A percentile compares a stretch with the other conserved stretches of the same genome.
These are phyloP conservation scores for Hydropsyche tenuis DNA, from an alignment of 1,140 invertebrate species.

Conservation along the genomic window DNA sequence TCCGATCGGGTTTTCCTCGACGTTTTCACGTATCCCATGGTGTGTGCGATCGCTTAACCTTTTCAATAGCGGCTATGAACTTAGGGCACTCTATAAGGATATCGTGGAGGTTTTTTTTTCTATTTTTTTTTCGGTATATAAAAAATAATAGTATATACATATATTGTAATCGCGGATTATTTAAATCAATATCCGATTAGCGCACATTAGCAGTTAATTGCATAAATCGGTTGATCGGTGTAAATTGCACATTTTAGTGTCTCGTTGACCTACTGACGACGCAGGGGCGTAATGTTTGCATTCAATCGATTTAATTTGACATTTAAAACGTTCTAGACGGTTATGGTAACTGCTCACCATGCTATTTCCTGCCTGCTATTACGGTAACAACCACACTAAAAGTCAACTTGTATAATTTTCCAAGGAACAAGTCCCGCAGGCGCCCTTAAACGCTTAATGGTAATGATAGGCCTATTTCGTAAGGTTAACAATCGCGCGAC, in stretches of 20 bases:
- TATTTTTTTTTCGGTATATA: too few species aligned
- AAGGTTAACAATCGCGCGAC: constrained; percentile 34
- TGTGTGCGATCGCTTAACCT: too few species aligned
- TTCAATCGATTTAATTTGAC: constrained; percentile 35
- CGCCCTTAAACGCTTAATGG: constrained; percentile 41
- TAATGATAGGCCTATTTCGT: constrained; percentile 39
- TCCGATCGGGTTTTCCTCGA: too few species aligned
- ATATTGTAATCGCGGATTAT: too few species aligned
- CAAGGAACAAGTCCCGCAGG: constrained; percentile 35
- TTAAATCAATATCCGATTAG: too few species aligned
- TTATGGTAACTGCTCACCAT: constrained; percentile 25
- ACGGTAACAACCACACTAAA: constrained; percentile 36
- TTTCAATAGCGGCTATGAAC: too few species aligned
- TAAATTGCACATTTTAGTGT: constrained; percentile 10
- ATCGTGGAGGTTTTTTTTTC: too few species aligned
- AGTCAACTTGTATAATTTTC: constrained; percentile 43
- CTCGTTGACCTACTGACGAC: constrained; percentile 14
- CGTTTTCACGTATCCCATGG: too few species aligned
- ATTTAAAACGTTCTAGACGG: constrained; percentile 33
- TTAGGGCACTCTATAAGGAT: too few species aligned
- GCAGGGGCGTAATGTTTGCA: constrained; percentile 5
- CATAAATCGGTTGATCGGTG: background rate
- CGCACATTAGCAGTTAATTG: too few species aligned
- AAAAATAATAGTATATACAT: too few species aligned
- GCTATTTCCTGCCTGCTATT: constrained; percentile 31